Percentiles rank a stretch among this genome's conserved stretches.
phyloP scores from a whole-genome alignment of 2,113 vertebrate genomes.

The Oncorhynchus tshawytscha region DNA sequence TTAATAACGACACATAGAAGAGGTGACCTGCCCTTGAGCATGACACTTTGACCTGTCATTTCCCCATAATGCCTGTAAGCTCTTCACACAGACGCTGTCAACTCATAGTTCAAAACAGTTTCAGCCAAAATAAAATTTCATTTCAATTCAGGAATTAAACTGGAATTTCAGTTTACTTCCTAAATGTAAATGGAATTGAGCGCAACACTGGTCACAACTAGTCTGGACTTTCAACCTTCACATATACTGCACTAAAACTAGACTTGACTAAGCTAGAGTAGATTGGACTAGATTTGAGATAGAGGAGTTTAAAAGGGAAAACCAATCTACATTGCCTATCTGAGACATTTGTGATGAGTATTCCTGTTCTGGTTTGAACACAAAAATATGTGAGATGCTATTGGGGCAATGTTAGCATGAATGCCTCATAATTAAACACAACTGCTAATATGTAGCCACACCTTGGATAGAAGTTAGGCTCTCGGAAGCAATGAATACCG shows the following conservation, averaged over 20 bases:
- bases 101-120: neutral
- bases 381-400: slow-evolving; percentile 17
- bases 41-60: neutral
- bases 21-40: neutral
- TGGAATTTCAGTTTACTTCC: too few species aligned
- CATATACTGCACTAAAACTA: too few species aligned
- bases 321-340: neutral
- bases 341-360: slow-evolving; percentile 5
- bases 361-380: slow-evolving; percentile 26
- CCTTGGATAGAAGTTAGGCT: slow-evolving; percentile 17
- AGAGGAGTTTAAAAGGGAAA: neutral
- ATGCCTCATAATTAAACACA: slow-evolving; percentile 22
- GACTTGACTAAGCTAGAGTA: too few species aligned
- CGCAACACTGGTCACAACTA: too few species aligned
- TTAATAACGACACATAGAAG: neutral
- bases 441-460: slow-evolving; percentile 31
- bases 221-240: too few species aligned
- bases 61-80: neutral
- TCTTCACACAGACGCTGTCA: neutral
- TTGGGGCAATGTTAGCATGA: slow-evolving; percentile 21
- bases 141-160: neutral
- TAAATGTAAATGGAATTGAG: too few species aligned
- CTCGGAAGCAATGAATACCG: slow-evolving; percentile 29
- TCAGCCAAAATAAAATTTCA: neutral
- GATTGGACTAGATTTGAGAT: neutral